Evolutionary conservation across 2,888 invertebrate genomes (phyloP).

Genomic region (Luperina testacea): DNA sequence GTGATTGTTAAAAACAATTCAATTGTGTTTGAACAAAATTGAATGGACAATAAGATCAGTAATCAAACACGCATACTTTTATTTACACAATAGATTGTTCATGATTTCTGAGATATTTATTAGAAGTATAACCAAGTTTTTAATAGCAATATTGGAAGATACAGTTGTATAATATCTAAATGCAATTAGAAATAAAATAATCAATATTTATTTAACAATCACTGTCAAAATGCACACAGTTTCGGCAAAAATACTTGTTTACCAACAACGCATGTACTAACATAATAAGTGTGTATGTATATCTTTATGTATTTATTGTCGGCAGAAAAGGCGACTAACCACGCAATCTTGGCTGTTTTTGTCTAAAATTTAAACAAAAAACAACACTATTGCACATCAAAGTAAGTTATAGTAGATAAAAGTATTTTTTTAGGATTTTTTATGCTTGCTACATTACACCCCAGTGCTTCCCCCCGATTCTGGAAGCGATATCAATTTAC

Average conservation of each 20-base stretch:
- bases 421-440: not conserved
- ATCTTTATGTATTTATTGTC: conserved; percentile 79
- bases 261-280: conserved; percentile 55
- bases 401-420: conserved; percentile 75
- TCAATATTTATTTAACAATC: not conserved
- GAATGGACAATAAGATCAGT: conserved; percentile 29
- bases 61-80: conserved; percentile 6
- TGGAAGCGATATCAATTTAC: conserved; percentile 3
- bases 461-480: conserved; percentile 2
- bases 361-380: conserved; percentile 73
- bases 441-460: conserved; percentile 25
- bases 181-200: not conserved
- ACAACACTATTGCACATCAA: conserved; percentile 76
- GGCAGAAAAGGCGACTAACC: conserved; percentile 76
- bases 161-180: not conserved
- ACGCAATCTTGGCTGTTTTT: conserved; percentile 76
- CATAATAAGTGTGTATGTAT: conserved; percentile 69
- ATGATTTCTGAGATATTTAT: not conserved
- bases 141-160: not conserved
- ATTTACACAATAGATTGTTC: not conserved
- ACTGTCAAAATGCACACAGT: conserved; percentile 29
- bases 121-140: not conserved
- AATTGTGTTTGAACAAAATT: conserved; percentile 15
- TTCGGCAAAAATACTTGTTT: conserved; percentile 10
- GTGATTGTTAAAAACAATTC: conserved; percentile 9